These are phyloP conservation scores for Pilophorus perplexus DNA, from an alignment of 2,888 invertebrate species.

Conservation along the genomic window DNA sequence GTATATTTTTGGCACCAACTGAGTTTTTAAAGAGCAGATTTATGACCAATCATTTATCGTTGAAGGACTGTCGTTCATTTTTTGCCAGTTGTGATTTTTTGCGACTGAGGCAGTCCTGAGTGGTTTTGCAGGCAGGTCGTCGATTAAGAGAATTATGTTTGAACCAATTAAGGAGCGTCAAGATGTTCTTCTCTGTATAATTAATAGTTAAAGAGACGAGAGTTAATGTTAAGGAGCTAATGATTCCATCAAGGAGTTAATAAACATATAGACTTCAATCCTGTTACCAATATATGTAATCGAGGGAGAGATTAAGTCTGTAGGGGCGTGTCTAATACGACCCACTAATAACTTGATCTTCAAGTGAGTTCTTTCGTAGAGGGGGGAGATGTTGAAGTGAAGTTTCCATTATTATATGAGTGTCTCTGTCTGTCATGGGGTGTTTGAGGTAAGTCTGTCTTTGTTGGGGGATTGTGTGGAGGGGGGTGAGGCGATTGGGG, in stretches of 20 bases:
- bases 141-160: too few species aligned
- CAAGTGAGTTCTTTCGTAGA: conserved; percentile 21
- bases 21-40: too few species aligned
- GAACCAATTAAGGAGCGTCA: too few species aligned
- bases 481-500: conserved; percentile 8
- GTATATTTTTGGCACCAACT: too few species aligned
- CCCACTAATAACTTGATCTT: conserved; percentile 46
- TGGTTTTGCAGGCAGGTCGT: too few species aligned
- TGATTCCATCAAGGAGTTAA: conserved; percentile 44
- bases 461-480: neutral
- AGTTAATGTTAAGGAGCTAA: conserved; percentile 39
- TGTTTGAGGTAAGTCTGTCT: neutral
- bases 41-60: too few species aligned
- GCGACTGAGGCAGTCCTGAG: too few species aligned
- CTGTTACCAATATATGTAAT: conserved; percentile 47
- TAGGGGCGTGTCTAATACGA: conserved; percentile 42
- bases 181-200: too few species aligned
- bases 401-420: conserved; percentile 34
- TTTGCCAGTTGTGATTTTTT: too few species aligned
- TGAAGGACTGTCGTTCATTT: too few species aligned
- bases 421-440: conserved; percentile 7
- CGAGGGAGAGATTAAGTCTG: conserved; percentile 38
- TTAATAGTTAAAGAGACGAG: conserved; percentile 15
- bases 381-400: conserved; percentile 28
- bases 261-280: conserved; percentile 47